These are phyloP conservation scores for Cyanistes caeruleus DNA, from an alignment of 2,113 vertebrate species.

Conservation along the genomic window DNA sequence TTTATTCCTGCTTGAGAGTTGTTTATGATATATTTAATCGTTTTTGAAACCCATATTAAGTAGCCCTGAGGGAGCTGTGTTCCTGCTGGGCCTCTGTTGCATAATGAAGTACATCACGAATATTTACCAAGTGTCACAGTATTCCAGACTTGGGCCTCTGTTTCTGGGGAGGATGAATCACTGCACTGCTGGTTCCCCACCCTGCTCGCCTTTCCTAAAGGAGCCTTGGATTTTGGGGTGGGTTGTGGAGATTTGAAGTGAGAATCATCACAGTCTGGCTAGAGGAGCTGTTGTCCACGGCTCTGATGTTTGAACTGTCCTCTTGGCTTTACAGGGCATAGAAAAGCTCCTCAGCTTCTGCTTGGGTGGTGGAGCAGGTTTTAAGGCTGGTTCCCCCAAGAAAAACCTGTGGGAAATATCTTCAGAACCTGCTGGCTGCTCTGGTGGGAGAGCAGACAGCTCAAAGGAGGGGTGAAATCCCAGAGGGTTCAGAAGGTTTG, in stretches of 20 bases:
- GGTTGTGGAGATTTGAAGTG: background rate
- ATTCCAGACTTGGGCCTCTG: conserved; percentile 28
- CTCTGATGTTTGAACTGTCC: background rate
- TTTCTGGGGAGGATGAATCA: conserved; percentile 54
- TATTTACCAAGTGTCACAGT: conserved; percentile 58
- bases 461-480: background rate
- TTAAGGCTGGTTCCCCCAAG: background rate
- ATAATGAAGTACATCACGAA: conserved; percentile 64
- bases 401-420: background rate
- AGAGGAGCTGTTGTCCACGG: background rate
- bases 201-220: background rate
- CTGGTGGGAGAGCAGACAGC: background rate
- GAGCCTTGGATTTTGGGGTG: background rate
- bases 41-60: conserved; percentile 57
- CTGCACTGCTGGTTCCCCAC: conserved; percentile 37
- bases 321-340: background rate
- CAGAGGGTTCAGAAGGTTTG: too few species aligned
- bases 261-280: background rate
- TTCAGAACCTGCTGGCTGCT: background rate
- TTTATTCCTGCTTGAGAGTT: conserved; percentile 66
- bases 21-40: conserved; percentile 74
- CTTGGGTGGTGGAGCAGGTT: background rate
- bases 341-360: background rate
- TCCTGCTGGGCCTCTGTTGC: conserved; percentile 59
- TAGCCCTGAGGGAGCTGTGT: conserved; percentile 56